Evolutionary conservation across 1,140 invertebrate genomes (phyloP), one percentile per base, ranked within the genome.

Genomic region (Cydia strobilella): DNA sequence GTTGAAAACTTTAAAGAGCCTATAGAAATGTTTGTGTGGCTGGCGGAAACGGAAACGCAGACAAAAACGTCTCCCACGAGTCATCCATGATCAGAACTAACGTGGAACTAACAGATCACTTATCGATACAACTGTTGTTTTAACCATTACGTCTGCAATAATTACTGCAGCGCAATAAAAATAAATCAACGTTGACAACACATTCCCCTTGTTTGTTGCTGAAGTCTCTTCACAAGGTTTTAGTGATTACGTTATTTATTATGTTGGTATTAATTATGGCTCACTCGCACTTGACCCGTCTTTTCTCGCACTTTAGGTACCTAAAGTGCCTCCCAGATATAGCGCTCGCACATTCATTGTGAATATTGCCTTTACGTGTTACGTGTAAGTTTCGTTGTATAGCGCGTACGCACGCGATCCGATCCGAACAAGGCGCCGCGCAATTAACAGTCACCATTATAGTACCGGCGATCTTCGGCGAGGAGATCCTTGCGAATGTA

Each of bases 41-140:
- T 59, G 54, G 7, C 20, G 18, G 54, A 59, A 10, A 20, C 18
- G 20, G 9, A 23, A 23, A 23, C 18, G 9, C 20, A 59, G 6
- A 23, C 54, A 59, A 59, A 59, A 59, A 59, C 20, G 18, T 59
- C 54, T 59, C 54, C 54, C 54, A 59, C 54, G 54, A 59, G 54
- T 23, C 7, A 59, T 20, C 54, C 20, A 20, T 59, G 54, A 20
- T 59, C 54, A 59, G 54, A 59, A 51, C 15, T 18, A 51, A 51
- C 48, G 15, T 18, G 51, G 42, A 45, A 15, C 12, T 45, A 45
- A 45, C 51, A n/a, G 51, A 23, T 59, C 18, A n/a, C 54, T 59
- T 2, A 54, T 59, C 20, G 18, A 23, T 23, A 23, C 54, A 59
- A 59, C 54, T 23, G 54, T 59, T 20, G 51, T 18, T 18, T 5